Evolutionary conservation across 1,140 invertebrate species (phyloP), one percentile per base, ranked within the genome.

Genomic region (Cyclina sinensis): DNA sequence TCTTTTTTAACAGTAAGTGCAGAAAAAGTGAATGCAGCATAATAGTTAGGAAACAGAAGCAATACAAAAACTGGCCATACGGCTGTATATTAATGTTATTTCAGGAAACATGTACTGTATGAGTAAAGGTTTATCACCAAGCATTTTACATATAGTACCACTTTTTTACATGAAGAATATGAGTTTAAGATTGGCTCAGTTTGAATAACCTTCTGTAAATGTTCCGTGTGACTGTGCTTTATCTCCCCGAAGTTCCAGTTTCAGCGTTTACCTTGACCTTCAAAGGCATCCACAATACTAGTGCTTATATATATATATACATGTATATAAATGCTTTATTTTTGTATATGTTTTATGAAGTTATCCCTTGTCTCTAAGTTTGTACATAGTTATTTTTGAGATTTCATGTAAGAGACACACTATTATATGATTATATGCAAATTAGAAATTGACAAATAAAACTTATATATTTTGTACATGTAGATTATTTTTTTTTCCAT

Each of bases 361-460:
- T 51, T 78, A 78, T 78, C 12, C 30, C 39, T 78, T 54, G 46
- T 78, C 27, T 78, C 46, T 78, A 54, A 12, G 54, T 54, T 1
- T 51, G 32, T 78, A n/a, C 48, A 78, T 54, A 54, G 0, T 32
- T 78, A 46, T 78, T 78, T 57, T 57, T 30, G 74, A 78, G 74
- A 54, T 78, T 51, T 35, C 11, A 30, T 51, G 32, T 57, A 32
- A 27, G 74, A 54, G 18, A 74, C 35, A n/a, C 74, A 78, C 74
- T 57, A 54, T 78, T 51, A 78, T 37, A 70, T 32, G 18, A 37
- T 18, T 70, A 70, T 70, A 51, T 78, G 74, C 74, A 46, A 78
- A 30, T 78, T 78, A 78, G 74, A 78, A 78, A 78, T 18, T 54
- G 48, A 54, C 27, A 78, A 78, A 78, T 78, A 78, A 78, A 76